phyloP scores from a whole-genome alignment of 2,888 invertebrate species.

The Amiota minor region DNA sequence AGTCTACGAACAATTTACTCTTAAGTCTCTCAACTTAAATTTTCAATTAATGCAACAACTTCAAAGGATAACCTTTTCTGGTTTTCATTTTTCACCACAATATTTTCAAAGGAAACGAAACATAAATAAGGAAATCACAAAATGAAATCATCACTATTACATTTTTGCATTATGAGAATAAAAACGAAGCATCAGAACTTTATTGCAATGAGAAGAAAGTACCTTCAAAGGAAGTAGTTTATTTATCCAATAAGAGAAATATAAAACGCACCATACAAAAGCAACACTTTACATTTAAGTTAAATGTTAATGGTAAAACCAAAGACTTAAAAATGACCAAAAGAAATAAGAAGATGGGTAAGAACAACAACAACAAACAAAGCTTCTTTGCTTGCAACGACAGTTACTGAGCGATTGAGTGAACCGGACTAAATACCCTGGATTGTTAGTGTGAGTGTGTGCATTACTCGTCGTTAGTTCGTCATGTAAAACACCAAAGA shows the following conservation, averaged over 20 bases:
- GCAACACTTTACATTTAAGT: background rate
- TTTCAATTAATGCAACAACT: no score
- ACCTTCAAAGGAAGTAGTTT: no score
- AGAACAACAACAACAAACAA: background rate
- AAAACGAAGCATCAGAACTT: no score
- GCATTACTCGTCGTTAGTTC: background rate
- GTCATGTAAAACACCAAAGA: background rate
- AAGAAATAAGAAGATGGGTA: background rate
- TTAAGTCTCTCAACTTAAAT: no score
- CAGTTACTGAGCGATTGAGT: no score
- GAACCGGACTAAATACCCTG: no score
- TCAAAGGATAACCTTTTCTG: no score
- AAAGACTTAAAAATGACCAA: slow-evolving; percentile 5
- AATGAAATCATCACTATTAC: background rate
- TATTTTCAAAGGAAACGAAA: no score
- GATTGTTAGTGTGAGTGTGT: background rate
- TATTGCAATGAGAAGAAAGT: no score
- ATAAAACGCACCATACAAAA: background rate
- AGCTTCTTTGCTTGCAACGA: background rate
- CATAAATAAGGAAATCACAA: no score
- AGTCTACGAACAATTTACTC: no score
- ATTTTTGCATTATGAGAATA: background rate
- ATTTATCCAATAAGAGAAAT: background rate
- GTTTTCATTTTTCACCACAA: no score
- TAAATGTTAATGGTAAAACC: background rate